A percentile compares a stretch with the other conserved stretches of the same genome.
phyloP scores from a whole-genome alignment of 1,140 invertebrate species.

The Melanaphis sacchari region DNA sequence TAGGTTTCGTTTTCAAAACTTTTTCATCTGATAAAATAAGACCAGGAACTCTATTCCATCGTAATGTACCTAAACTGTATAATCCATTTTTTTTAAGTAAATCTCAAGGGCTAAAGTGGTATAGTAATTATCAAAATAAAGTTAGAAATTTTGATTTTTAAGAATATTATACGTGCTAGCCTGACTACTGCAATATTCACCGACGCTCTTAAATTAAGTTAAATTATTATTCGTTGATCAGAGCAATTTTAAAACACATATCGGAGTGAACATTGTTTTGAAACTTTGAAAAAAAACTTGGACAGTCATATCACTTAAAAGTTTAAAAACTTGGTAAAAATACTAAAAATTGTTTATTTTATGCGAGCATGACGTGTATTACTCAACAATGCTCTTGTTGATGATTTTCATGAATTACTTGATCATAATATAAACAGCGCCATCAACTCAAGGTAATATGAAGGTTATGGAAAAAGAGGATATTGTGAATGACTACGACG shows the following conservation, averaged over 20 bases:
- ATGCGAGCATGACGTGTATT: not conserved
- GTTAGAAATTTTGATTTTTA: not conserved
- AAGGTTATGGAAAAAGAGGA: not conserved
- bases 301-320: constrained; percentile 24
- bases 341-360: constrained; percentile 13
- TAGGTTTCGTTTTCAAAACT: not conserved
- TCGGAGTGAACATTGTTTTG: constrained; percentile 17
- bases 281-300: constrained; percentile 21
- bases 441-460: too few relatives aligned
- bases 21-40: not conserved
- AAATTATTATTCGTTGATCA: too few relatives aligned
- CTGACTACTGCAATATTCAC: not conserved
- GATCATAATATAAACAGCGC: too few relatives aligned
- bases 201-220: not conserved
- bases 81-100: not conserved
- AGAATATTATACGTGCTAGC: not conserved
- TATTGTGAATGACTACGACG: not conserved
- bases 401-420: not conserved
- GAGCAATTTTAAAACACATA: not conserved
- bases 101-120: not conserved
- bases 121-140: not conserved
- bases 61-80: not conserved
- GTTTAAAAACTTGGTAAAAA: not conserved
- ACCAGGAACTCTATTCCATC: not conserved
- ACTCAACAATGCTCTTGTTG: not conserved